Evolutionary conservation across 2,113 vertebrate genomes (phyloP), one percentile per base, ranked within the genome.

Genomic region (Cryptomyrus ogoouensis): DNA sequence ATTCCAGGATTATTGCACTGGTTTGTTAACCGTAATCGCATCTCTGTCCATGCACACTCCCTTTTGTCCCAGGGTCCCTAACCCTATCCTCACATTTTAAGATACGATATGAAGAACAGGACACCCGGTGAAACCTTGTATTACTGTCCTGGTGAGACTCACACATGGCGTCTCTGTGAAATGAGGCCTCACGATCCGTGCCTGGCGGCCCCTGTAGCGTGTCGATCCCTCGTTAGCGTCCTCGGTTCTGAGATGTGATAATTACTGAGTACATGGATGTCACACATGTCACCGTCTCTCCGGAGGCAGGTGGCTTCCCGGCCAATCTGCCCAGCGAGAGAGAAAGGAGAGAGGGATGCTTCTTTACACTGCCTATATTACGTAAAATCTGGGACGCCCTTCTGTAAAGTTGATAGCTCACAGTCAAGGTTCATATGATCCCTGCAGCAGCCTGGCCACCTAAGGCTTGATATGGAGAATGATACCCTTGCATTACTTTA

Each of bases 231-330:
- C 83, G 53, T 90, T 74, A 87, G 50, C 56, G 12, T 90, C 50
- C 89, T 2, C 4, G 27, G 83, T 27, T 21, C 83, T 3, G 44
- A 90, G 83, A 87, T 24, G 53, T 49, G 89, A 90, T 87, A 90
- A 90, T 90, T 90, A 90, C 77, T 27, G 49, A 70, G 89, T 58
- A 66, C 58, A 44, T 21, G 56, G 44, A 70, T 86, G 89, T 90
- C 89, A 87, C 39, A 49, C 83, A 46, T 86, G 89, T 27, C 44
- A 5, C 52, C 12, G 15, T 35, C 89, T 27, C 31, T 83, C 50
- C 35, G 8, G 53, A 58, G 77, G 24, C 50, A 74, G 83, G 47
- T 70, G 89, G 56, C 56, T 86, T 56, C 47, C 52, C 19, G n/a
- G 89, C 53, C 19, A 53, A 39, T 44, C 21, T 46, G 83, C 50